Percentiles rank a stretch among this genome's conserved stretches.
These are phyloP conservation scores for Smutsia gigantea DNA, from an alignment of 2,797 vertebrate species.

Conservation along the genomic window DNA sequence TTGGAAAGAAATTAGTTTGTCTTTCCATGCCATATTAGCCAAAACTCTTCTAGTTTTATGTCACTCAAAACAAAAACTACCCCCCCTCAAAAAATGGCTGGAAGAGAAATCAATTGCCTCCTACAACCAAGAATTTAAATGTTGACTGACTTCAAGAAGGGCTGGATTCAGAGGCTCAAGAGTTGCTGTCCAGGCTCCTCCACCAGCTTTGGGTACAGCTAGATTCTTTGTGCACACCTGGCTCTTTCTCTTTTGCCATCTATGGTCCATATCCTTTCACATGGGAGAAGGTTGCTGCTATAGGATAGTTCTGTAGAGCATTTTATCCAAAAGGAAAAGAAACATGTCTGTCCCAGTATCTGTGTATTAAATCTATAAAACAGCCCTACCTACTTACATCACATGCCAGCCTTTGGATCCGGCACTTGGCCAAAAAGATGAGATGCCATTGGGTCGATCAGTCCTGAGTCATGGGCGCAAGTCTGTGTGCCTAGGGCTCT, in stretches of 20 bases:
- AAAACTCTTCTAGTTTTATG: neutral
- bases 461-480: neutral
- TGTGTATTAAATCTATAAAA: neutral
- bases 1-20: conserved; percentile 33
- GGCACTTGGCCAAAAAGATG: neutral
- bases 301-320: neutral
- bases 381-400: neutral
- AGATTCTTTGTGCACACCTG: neutral
- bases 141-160: neutral
- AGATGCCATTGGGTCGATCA: neutral
- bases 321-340: neutral
- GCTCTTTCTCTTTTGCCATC: neutral
- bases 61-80: neutral
- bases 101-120: neutral
- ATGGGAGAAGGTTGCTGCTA: neutral
- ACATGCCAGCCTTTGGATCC: neutral
- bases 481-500: neutral
- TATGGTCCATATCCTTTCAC: neutral
- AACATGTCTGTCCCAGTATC: neutral
- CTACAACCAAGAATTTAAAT: neutral
- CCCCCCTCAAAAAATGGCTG: neutral
- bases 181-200: neutral
- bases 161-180: neutral
- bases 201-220: neutral
- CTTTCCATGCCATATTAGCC: neutral